Evolutionary conservation across 2,888 invertebrate species (phyloP).

Genomic region (Trichacis sp.): DNA sequence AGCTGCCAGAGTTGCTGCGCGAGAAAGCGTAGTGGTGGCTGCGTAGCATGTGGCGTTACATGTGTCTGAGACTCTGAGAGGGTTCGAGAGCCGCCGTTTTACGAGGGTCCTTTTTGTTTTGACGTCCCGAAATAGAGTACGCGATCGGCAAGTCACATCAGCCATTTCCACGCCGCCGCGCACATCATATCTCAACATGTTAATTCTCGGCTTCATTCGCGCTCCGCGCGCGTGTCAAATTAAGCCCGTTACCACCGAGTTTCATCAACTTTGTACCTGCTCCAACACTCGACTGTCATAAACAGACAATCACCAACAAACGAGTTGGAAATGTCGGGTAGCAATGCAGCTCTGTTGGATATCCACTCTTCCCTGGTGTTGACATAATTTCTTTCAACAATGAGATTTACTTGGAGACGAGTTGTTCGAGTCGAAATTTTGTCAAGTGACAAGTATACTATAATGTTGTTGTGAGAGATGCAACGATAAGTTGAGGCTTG

Average conservation of each 20-base stretch:
- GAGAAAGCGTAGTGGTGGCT: conserved; percentile 49
- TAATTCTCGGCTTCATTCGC: conserved; percentile 17
- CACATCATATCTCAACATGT: conserved; percentile 33
- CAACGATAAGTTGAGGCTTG: too few relatives aligned
- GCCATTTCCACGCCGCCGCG: conserved; percentile 25
- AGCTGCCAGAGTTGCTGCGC: conserved; percentile 51
- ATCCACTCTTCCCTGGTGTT: conserved; percentile 8
- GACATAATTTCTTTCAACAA: conserved; percentile 1
- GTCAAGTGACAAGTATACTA: too few relatives aligned
- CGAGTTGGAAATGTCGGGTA: conserved; percentile 28
- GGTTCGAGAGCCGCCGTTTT: conserved; percentile 19
- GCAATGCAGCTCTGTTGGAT: conserved; percentile 29
- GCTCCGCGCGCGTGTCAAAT: conserved; percentile 22
- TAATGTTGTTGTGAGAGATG: too few relatives aligned
- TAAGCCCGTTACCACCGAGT: conserved; percentile 25
- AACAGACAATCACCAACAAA: conserved; percentile 33
- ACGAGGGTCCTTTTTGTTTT: conserved; percentile 34
- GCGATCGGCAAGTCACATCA: conserved; percentile 35
- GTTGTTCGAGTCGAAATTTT: not conserved
- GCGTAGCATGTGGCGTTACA: conserved; percentile 55
- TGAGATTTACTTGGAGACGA: not conserved
- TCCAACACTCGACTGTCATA: conserved; percentile 32
- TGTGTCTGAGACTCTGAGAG: conserved; percentile 45
- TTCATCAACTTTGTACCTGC: conserved; percentile 34
- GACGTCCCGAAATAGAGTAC: conserved; percentile 43